A percentile compares a stretch with the other conserved stretches of the same genome.
Evolutionary conservation across 1,140 invertebrate species (phyloP).

Genomic region (Tetragnatha versicolor): DNA sequence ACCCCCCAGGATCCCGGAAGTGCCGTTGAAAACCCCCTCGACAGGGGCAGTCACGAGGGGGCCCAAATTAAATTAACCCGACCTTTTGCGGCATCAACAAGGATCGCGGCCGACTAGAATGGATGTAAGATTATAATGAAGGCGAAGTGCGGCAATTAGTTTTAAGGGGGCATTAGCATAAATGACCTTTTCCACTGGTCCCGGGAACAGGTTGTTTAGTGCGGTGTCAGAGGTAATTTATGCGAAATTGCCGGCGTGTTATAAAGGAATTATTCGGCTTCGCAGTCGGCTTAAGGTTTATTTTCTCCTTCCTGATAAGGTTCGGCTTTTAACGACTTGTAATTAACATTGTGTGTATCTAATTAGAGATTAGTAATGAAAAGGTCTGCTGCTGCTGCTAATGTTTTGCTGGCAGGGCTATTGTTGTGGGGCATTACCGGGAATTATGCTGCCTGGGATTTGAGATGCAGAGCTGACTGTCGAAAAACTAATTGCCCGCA

Average conservation of each 20-base stretch:
- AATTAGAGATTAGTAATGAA: slow-evolving; percentile 8
- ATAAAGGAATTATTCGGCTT: slow-evolving; percentile 16
- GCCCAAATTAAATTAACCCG: no score
- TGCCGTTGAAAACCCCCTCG: neutral
- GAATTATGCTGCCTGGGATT: neutral
- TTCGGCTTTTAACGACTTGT: slow-evolving; percentile 7
- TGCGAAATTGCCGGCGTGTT: slow-evolving; percentile 11
- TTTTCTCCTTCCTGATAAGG: slow-evolving; percentile 3
- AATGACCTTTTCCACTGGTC: slow-evolving; percentile 16
- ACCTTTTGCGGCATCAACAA: slow-evolving; percentile 19
- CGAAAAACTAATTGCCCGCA: no score
- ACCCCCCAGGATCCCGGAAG: neutral
- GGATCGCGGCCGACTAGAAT: slow-evolving; percentile 8
- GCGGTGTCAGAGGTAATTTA: slow-evolving; percentile 19
- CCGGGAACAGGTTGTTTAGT: slow-evolving; percentile 17
- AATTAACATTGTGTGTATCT: neutral
- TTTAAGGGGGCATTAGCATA: slow-evolving; percentile 17
- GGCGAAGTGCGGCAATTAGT: slow-evolving; percentile 18
- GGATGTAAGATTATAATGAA: slow-evolving; percentile 13
- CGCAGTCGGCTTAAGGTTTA: neutral
- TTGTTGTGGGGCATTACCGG: neutral
- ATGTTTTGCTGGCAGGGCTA: neutral
- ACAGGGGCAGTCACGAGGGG: neutral
- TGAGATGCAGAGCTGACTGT: no score
- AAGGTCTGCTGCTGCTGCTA: neutral